Evolutionary conservation across 35 echinoderm and acorn worm genomes (phyloP), one percentile per base, ranked within the genome.

Genomic region (Apostichopus californicus): DNA sequence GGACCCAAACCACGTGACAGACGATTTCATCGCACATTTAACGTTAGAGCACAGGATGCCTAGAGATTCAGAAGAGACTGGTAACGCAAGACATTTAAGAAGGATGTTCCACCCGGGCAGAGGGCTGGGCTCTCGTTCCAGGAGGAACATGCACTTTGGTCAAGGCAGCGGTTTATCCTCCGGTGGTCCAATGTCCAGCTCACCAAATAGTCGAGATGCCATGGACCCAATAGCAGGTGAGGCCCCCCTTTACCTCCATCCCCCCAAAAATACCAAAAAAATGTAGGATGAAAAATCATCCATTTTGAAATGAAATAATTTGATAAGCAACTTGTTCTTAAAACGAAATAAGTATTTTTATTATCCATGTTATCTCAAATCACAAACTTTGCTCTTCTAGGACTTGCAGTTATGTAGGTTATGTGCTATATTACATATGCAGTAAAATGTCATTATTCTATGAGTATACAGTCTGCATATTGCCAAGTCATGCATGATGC

Each of bases 171-270:
- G 95, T 57, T 79, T 99, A 28, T 96, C 97, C 4, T 94, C 93
- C 34, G 93, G 79, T 8, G 78, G 93, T 23, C 95, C 94, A 54
- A 97, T 94, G 89, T 99, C 97, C 61, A 94, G 95, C 78, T 99
- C 97, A 54, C 97, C 97, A 26, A 94, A 95, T 78, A 99, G 93
- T 94, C 94, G 97, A 63, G 97, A 99, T 93, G 93, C 97, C 52
- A 99, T 99, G 97, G 97, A 99, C 54, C 97, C 97, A 55, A 99
- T 99, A 78, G 97, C 97, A 91, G 97, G 97, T 96, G 90, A 89
- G 86, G 54, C 15, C 22, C 58, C 34, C 34, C 34, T 1, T 46
- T 3, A 46, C 34, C 3, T 46, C 34, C 34, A 46, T 46, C 34
- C 34, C 34, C 34, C 34, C 3, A 46, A 46, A 1, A 46, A 46